Conservation (phyloP, 2,797 vertebrate genomes). For the Cryptoprocta ferox region DNA sequence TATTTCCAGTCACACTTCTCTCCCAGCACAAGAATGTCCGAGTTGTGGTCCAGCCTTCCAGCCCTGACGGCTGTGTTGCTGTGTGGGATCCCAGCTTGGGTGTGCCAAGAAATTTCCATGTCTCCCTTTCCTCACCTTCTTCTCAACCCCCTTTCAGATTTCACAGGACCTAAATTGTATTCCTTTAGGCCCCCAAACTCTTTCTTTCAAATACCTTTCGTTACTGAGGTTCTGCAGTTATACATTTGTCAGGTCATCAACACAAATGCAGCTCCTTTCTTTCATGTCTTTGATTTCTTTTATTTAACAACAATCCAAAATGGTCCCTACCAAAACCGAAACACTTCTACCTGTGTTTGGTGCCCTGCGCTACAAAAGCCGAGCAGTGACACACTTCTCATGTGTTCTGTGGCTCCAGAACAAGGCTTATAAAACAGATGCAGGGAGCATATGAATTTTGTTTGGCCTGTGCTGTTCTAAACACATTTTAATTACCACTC, state of each 20-base stretch:
- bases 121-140: neutral
- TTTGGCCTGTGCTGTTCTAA: neutral
- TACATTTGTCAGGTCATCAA: neutral
- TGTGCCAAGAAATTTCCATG: neutral
- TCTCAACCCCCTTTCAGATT: no score
- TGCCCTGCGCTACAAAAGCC: neutral
- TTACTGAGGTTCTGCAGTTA: neutral
- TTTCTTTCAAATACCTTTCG: neutral
- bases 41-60: neutral
- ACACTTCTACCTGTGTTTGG: neutral
- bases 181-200: neutral
- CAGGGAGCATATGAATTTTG: neutral
- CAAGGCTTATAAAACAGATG: neutral
- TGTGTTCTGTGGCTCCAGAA: neutral
- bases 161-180: neutral
- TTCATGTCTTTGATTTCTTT: neutral
- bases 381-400: neutral
- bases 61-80: neutral
- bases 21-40: neutral
- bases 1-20: neutral
- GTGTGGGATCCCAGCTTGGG: neutral
- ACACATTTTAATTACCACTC: slow-evolving; percentile 17
- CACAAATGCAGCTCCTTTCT: neutral
- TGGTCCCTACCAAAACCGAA: neutral
- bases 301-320: neutral